Conservation (phyloP, 1,140 invertebrate species). For the Drosophila pachea region DNA sequence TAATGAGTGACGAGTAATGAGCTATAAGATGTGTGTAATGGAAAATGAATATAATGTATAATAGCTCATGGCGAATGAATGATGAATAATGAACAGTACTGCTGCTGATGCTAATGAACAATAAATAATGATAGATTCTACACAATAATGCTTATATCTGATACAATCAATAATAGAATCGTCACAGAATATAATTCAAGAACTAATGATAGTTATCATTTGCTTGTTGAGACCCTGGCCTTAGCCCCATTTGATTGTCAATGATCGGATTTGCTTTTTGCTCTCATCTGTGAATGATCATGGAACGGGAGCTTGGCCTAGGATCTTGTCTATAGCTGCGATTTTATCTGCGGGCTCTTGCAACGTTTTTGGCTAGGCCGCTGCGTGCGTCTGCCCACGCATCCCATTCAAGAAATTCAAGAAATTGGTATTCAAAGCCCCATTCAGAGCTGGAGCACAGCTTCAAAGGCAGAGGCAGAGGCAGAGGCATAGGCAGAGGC, state of each 20-base stretch:
- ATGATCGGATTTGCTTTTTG: background rate
- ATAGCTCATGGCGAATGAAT: too few species aligned
- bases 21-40: too few species aligned
- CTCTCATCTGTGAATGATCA: constrained; percentile 30
- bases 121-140: too few species aligned
- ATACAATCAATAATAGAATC: too few species aligned
- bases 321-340: constrained; percentile 18
- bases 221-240: background rate
- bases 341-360: constrained; percentile 49
- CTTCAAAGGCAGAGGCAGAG: background rate
- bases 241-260: background rate
- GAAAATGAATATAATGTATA: too few species aligned
- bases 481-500: background rate
- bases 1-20: too few species aligned
- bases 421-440: constrained; percentile 38
- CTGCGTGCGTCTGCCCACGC: constrained; percentile 52
- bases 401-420: constrained; percentile 39
- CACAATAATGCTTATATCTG: too few species aligned
- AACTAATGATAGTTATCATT: background rate
- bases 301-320: constrained; percentile 2
- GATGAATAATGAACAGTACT: too few species aligned
- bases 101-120: too few species aligned
- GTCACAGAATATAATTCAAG: too few species aligned
- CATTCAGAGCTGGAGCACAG: constrained; percentile 23
- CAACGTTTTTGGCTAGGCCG: constrained; percentile 35